Evolutionary conservation across 1,140 invertebrate species (phyloP).

Genomic region (Halictus rubicundus): DNA sequence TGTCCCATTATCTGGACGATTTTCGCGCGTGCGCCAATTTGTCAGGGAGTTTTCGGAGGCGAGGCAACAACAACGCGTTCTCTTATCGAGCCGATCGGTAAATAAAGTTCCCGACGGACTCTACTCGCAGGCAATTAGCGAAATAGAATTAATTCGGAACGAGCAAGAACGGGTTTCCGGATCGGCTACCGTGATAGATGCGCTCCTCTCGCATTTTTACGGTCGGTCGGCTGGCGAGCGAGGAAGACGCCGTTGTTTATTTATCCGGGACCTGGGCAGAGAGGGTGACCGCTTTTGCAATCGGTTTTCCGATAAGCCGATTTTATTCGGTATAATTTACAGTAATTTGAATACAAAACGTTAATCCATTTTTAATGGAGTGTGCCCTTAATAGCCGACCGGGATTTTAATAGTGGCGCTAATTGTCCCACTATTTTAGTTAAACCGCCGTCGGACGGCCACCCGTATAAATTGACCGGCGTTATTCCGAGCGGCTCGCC

Average conservation of each 20-base stretch:
- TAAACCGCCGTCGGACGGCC: background rate
- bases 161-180: background rate
- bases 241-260: slow-evolving; percentile 24
- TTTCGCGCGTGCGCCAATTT: too few relatives aligned
- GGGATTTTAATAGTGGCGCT: slow-evolving; percentile 47
- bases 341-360: slow-evolving; percentile 37
- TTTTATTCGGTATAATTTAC: slow-evolving; percentile 36
- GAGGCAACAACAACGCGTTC: slow-evolving; percentile 3
- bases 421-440: slow-evolving; percentile 45
- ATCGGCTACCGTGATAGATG: slow-evolving; percentile 10
- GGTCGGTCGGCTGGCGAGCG: background rate
- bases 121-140: slow-evolving; percentile 41
- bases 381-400: slow-evolving; percentile 34
- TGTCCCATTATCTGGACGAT: too few relatives aligned
- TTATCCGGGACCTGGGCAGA: slow-evolving; percentile 1
- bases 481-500: background rate
- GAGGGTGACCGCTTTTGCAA: background rate
- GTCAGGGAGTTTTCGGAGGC: too few relatives aligned
- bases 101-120: slow-evolving; percentile 3
- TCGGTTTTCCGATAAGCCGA: slow-evolving; percentile 43
- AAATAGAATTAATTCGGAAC: slow-evolving; percentile 26
- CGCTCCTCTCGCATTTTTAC: background rate
- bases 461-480: too few relatives aligned
- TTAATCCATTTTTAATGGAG: slow-evolving; percentile 48
- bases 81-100: slow-evolving; percentile 36